phyloP scores from a whole-genome alignment of 2,797 vertebrate genomes.

The Corythornis leucogaster region DNA sequence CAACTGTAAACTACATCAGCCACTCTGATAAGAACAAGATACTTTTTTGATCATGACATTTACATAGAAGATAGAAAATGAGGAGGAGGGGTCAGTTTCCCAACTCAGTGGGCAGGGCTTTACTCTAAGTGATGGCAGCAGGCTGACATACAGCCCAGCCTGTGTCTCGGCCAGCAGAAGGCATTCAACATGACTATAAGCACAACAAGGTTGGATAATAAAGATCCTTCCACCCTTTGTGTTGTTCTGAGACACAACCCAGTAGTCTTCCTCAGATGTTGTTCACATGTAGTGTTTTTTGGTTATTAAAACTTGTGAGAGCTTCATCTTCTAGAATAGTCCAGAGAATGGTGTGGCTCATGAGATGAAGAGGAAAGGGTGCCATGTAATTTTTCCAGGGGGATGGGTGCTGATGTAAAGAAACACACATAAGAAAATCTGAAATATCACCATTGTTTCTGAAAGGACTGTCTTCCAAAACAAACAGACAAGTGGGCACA shows the following conservation, averaged over 20 bases:
- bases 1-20: background rate
- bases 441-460: background rate
- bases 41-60: background rate
- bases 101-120: background rate
- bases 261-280: background rate
- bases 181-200: background rate
- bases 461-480: background rate
- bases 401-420: background rate
- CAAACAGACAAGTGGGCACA: background rate
- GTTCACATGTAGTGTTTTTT: background rate
- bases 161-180: background rate
- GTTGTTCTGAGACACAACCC: background rate
- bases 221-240: background rate
- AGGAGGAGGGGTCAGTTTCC: background rate
- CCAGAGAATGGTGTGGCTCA: background rate
- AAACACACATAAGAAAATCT: background rate
- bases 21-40: background rate
- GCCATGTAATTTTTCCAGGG: background rate
- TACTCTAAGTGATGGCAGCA: background rate
- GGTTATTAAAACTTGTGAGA: background rate
- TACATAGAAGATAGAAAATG: background rate
- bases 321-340: background rate
- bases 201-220: accelerated
- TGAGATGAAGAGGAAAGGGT: background rate
- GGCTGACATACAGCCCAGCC: background rate